phyloP scores from a whole-genome alignment of 2,888 invertebrate species.

The Barypeithes pellucidus region DNA sequence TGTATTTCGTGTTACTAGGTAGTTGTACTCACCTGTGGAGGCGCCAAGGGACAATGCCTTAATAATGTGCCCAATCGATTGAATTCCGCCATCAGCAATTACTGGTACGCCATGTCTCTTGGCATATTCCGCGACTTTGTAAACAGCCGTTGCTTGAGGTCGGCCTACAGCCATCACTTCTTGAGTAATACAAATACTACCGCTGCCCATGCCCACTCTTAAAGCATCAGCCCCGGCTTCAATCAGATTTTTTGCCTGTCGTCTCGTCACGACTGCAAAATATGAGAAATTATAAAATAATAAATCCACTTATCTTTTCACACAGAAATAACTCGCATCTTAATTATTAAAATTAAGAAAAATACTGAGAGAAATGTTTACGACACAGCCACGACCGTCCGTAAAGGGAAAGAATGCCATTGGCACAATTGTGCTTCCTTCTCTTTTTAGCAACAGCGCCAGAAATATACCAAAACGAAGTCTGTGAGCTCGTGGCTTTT shows the following conservation, averaged over 20 bases:
- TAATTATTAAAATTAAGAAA: too few relatives aligned
- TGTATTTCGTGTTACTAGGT: too few relatives aligned
- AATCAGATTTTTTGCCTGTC: slow-evolving; percentile 96
- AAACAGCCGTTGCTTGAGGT: slow-evolving; percentile 98
- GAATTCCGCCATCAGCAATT: slow-evolving; percentile 98
- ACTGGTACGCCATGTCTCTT: slow-evolving; percentile 93
- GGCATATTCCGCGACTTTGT: slow-evolving; percentile 95
- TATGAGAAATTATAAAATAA: too few relatives aligned
- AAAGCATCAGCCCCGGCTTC: slow-evolving; percentile 97
- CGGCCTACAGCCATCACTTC: slow-evolving; percentile 99
- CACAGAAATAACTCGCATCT: too few relatives aligned
- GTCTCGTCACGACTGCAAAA: slow-evolving; percentile 90
- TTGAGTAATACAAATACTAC: slow-evolving; percentile 99
- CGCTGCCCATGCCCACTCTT: slow-evolving; percentile 98
- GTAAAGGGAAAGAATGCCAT: too few relatives aligned
- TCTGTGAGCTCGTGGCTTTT: too few relatives aligned
- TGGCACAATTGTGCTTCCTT: too few relatives aligned
- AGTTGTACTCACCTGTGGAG: slow-evolving; percentile 77
- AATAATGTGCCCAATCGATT: slow-evolving; percentile 96
- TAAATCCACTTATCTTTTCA: too few relatives aligned
- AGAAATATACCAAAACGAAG: too few relatives aligned
- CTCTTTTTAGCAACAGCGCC: too few relatives aligned
- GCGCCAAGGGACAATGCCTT: slow-evolving; percentile 95
- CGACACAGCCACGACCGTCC: too few relatives aligned
- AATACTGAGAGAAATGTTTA: too few relatives aligned